phyloP scores from a whole-genome alignment of 2,797 vertebrate species.

The Microctenopoma lineatum region DNA sequence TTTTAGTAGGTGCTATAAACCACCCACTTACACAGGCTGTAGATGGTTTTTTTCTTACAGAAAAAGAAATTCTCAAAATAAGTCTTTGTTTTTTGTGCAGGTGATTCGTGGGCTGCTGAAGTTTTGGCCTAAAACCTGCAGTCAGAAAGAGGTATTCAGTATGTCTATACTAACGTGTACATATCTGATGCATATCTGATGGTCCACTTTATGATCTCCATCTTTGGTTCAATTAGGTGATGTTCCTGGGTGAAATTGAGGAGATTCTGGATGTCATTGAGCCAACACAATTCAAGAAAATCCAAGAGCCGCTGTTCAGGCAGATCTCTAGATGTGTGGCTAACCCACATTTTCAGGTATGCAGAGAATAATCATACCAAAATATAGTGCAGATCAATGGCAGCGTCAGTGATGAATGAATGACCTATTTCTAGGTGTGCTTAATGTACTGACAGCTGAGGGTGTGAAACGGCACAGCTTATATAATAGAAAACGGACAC shows the following conservation, averaged over 20 bases:
- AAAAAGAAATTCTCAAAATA: constrained; percentile 24
- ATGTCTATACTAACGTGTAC: background rate
- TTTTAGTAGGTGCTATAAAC: constrained; percentile 23
- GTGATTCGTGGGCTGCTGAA: constrained; percentile 97
- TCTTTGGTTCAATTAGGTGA: constrained; percentile 84
- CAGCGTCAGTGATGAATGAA: no score
- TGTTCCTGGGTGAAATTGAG: constrained; percentile 98
- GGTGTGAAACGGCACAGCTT: no score
- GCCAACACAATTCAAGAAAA: constrained; percentile 97
- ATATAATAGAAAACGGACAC: no score
- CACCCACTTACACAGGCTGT: constrained; percentile 41
- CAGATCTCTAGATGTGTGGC: constrained; percentile 96
- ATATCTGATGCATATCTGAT: background rate
- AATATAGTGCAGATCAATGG: no score
- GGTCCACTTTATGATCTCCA: background rate
- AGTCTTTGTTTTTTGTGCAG: constrained; percentile 75
- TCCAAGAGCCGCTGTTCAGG: constrained; percentile 97
- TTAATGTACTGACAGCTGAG: no score
- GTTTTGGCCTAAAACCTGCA: constrained; percentile 99
- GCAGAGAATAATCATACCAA: background rate
- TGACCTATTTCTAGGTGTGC: no score
- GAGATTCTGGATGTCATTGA: constrained; percentile 98
- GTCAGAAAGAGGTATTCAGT: constrained; percentile 94
- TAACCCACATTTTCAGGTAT: constrained; percentile 98
- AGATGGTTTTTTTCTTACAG: background rate